phyloP scores from a whole-genome alignment of 2,797 vertebrate species.

The Cygnus olor region DNA sequence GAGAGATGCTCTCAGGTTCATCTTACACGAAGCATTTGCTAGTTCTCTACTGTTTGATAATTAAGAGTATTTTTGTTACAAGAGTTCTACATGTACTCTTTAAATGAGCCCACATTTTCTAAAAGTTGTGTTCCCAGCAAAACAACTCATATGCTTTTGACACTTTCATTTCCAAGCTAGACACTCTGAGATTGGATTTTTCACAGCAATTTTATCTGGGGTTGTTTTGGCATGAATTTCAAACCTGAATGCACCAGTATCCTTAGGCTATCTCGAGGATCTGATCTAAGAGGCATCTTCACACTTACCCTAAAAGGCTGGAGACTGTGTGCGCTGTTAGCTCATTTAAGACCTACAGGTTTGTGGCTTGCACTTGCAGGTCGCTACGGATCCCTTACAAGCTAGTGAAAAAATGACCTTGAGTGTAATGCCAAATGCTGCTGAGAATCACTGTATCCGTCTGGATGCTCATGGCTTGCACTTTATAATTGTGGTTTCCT shows the following conservation, averaged over 20 bases:
- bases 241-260: slow-evolving; percentile 26
- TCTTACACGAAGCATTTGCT: neutral
- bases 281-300: slow-evolving; percentile 68
- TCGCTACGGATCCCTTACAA: slow-evolving; percentile 17
- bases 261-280: slow-evolving; percentile 61
- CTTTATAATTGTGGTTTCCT: neutral
- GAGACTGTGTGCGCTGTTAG: slow-evolving; percentile 37
- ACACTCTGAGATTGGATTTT: neutral
- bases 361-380: slow-evolving; percentile 35
- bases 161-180: neutral
- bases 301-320: slow-evolving; percentile 58
- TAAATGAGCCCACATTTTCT: neutral
- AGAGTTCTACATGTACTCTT: neutral
- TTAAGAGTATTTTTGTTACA: neutral
- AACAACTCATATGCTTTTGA: neutral
- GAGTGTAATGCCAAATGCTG: slow-evolving; percentile 15
- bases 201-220: slow-evolving; percentile 11
- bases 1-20: neutral
- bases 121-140: neutral
- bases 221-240: slow-evolving; percentile 40
- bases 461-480: neutral
- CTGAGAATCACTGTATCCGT: neutral
- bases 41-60: neutral
- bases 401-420: slow-evolving; percentile 40
- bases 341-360: slow-evolving; percentile 46